Percentiles rank a stretch among this genome's conserved stretches.
Conservation (phyloP, 2,797 vertebrate genomes). For the Esox lucius region DNA sequence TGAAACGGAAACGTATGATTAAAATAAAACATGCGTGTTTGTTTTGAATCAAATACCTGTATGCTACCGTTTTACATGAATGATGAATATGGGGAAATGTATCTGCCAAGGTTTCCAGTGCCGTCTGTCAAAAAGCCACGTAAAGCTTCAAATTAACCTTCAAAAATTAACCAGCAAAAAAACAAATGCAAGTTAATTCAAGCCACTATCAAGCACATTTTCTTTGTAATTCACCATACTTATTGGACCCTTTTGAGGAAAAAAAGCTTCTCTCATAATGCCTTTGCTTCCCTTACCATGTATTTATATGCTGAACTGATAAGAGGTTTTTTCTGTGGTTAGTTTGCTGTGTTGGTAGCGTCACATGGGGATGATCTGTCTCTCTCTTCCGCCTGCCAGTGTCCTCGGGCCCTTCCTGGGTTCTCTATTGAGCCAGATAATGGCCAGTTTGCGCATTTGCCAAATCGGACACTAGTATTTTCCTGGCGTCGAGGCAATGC, state of each 20-base stretch:
- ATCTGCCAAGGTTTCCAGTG: background rate
- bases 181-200: background rate
- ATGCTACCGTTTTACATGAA: background rate
- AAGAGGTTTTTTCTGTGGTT: slow-evolving; percentile 69
- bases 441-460: slow-evolving; percentile 84
- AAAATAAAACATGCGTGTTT: background rate
- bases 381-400: slow-evolving; percentile 53
- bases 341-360: slow-evolving; percentile 72
- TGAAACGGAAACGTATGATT: background rate
- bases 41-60: background rate
- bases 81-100: background rate
- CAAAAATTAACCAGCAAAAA: background rate
- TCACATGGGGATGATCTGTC: slow-evolving; percentile 75
- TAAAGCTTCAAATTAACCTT: background rate
- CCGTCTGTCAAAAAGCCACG: background rate
- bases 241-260: background rate
- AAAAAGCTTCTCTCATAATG: background rate
- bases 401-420: slow-evolving; percentile 78
- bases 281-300: background rate
- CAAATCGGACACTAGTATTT: slow-evolving; percentile 81
- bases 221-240: background rate
- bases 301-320: slow-evolving; percentile 68
- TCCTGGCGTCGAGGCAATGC: slow-evolving; percentile 78
- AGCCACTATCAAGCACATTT: background rate
- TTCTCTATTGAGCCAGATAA: slow-evolving; percentile 84